Conservation (phyloP, 2,888 invertebrate species). For the Erebia palarica region DNA sequence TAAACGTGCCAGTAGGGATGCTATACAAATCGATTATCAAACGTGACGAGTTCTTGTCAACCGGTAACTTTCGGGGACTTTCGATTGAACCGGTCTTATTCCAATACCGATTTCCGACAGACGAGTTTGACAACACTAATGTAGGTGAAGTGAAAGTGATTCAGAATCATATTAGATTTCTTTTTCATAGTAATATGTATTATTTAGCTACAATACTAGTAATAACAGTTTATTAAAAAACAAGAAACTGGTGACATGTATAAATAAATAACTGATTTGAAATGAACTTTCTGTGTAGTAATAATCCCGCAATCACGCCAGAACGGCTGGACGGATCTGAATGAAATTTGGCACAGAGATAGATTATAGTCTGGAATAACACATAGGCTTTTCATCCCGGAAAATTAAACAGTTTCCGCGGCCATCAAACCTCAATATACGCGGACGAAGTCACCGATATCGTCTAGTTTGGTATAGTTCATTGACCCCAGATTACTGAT, state of each 20-base stretch:
- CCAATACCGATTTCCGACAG: conserved; percentile 24
- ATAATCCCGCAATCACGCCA: too few relatives aligned
- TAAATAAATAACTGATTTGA: too few relatives aligned
- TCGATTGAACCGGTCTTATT: conserved; percentile 28
- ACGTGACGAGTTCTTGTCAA: conserved; percentile 23
- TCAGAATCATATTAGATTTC: conserved; percentile 27
- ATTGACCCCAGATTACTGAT: too few relatives aligned
- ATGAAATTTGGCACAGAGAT: too few relatives aligned
- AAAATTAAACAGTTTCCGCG: too few relatives aligned
- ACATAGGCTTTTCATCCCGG: too few relatives aligned
- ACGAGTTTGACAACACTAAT: conserved; percentile 28
- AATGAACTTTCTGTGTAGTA: too few relatives aligned
- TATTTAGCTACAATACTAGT: neutral
- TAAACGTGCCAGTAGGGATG: neutral
- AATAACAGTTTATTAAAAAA: neutral
- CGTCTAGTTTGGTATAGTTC: too few relatives aligned
- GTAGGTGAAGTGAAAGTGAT: conserved; percentile 39
- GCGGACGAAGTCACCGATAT: too few relatives aligned
- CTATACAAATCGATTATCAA: conserved; percentile 18
- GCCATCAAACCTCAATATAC: too few relatives aligned
- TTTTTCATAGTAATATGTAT: conserved; percentile 7
- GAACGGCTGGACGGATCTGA: too few relatives aligned
- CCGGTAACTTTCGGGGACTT: conserved; percentile 30
- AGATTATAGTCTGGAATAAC: too few relatives aligned
- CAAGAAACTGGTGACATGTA: neutral